Base-by-base conservation (phyloP, 2,797 vertebrate species). In the Dipus sagitta region DNA sequence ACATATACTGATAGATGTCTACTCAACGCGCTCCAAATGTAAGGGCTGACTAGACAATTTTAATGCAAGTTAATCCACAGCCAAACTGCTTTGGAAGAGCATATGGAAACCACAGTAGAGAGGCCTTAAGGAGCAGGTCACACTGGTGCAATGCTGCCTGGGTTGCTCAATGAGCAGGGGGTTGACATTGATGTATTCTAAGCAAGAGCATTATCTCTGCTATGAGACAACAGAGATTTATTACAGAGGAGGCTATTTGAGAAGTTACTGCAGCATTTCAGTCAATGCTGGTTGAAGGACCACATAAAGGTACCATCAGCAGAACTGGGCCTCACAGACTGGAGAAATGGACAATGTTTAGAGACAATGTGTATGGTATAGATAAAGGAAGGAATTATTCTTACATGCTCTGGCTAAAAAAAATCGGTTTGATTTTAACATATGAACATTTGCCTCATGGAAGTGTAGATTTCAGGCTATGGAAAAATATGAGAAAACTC, bases 401-500 rank as follows among this genome's bases (percentile, higher is more conserved):
- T 80, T 71, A 60, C 6, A 42, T 65, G 60, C 20, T 42, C 80
- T n/a, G n/a, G 3, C 64, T 23, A 81, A 74, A 5, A 78, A 81
- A 74, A 5, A 78, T 47, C 17, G 21, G 6, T 54, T 58, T 60
- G 0, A 14, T 88, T 86, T 82, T 23, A 76, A 68, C 1, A 67
- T 4, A 23, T 28, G 30, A 88, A 65, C 3, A 24, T 11, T 30
- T 68, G 47, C 38, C 26, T 71, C 54, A 7, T 24, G 18, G 28
- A 94, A 79, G 12, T 34, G 21, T 84, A 10, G 42, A 68, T 86
- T 91, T 74, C 68, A 58, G 70, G 28, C 28, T 92, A 52, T 54
- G 58, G 42, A n/a, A 70, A 70, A 88, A 60, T 42, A 71, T 32
- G 11, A 79, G 3, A 8, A 78, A 84, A 90, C 34, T 89, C 30